Evolutionary conservation across 2,888 invertebrate genomes (phyloP).

Genomic region (Lasioglossum zephyrum): DNA sequence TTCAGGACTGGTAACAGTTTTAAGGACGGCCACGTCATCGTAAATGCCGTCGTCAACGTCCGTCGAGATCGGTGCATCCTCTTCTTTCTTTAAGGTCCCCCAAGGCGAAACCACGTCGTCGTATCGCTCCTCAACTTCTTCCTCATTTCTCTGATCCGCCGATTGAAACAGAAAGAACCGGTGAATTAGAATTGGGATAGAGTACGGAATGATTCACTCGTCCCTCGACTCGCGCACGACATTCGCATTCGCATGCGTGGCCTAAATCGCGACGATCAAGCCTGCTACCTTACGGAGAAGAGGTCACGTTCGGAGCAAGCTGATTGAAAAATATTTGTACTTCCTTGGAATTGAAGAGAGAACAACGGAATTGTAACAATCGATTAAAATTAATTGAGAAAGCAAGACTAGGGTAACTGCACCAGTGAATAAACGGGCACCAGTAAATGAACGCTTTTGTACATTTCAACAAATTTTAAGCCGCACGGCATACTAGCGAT

Average conservation of each 20-base stretch:
- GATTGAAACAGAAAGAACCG: not conserved
- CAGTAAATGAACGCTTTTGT: too few relatives aligned
- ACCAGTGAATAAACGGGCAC: too few relatives aligned
- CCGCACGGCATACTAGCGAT: too few relatives aligned
- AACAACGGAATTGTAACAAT: not conserved
- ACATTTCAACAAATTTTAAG: too few relatives aligned
- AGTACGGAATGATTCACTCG: not conserved
- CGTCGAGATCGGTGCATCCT: not conserved
- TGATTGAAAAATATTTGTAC: not conserved
- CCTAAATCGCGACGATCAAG: not conserved
- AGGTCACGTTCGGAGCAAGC: too few relatives aligned
- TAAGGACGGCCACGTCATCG: conserved; percentile 64
- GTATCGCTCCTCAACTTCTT: not conserved
- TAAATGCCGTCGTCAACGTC: conserved; percentile 58
- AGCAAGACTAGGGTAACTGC: too few relatives aligned
- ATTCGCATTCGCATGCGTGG: not conserved
- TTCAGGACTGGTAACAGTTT: not conserved
- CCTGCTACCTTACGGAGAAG: not conserved
- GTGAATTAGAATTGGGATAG: not conserved
- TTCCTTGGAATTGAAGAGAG: not conserved
- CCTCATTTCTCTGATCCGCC: not conserved
- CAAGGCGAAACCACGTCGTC: not conserved
- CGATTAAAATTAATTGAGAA: too few relatives aligned
- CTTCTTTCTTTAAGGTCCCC: not conserved
- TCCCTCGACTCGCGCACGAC: not conserved